A percentile compares a stretch with the other conserved stretches of the same genome.
These are phyloP conservation scores for Aurelia sp. DNA, from an alignment of 30 jellyfish, hydroid and myxozoan species.

Conservation along the genomic window DNA sequence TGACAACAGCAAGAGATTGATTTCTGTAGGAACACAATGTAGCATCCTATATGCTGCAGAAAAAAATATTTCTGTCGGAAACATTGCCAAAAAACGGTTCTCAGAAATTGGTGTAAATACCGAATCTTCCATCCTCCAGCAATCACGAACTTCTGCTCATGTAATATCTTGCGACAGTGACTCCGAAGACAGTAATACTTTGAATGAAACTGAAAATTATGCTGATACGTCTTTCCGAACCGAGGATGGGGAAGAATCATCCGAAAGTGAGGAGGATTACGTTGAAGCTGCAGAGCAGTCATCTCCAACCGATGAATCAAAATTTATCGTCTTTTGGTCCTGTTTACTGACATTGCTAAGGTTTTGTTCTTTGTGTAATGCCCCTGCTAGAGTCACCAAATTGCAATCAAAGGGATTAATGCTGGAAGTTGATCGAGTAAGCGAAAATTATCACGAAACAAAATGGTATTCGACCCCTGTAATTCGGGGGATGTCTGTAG, in stretches of 20 bases:
- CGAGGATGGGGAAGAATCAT: constrained; percentile 3
- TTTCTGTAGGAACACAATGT: constrained; percentile 19
- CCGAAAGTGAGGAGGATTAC: constrained; percentile 18
- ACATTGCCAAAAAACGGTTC: background rate
- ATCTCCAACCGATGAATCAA: constrained; percentile 32
- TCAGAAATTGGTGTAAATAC: background rate
- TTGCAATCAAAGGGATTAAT: too few relatives aligned
- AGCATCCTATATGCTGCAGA: background rate
- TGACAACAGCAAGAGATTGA: background rate
- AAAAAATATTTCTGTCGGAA: constrained; percentile 1
- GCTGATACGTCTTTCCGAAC: constrained; percentile 15
- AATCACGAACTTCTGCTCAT: background rate
- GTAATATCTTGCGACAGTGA: constrained; percentile 16
- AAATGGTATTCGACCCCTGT: too few relatives aligned
- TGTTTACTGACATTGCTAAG: constrained; percentile 26
- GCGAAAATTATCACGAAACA: too few relatives aligned
- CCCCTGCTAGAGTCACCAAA: constrained; percentile 12
- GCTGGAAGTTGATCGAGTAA: too few relatives aligned
- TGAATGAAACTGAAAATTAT: background rate
- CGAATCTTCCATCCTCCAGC: background rate
- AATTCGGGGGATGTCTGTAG: too few relatives aligned
- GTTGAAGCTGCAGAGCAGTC: constrained; percentile 1
- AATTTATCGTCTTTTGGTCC: constrained; percentile 38
- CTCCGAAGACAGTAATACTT: constrained; percentile 2
- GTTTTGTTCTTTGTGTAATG: constrained; percentile 5